Percentiles rank a stretch among this genome's conserved stretches.
phyloP scores from a whole-genome alignment of 2,888 invertebrate genomes.

The Eutolmus rufibarbis region DNA sequence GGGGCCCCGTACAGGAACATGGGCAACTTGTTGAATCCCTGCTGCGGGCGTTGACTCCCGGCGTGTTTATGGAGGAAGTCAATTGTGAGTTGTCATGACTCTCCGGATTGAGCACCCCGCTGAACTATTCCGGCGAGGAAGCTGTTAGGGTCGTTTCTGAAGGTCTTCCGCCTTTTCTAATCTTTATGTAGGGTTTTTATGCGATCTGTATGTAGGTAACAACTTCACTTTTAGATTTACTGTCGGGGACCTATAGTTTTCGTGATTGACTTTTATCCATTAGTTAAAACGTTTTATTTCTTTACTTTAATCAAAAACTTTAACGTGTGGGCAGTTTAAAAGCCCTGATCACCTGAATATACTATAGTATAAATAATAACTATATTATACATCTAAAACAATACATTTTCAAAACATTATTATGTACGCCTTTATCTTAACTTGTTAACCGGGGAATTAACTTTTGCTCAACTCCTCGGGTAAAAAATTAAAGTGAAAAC shows the following conservation, averaged over 20 bases:
- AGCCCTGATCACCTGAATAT: too few relatives aligned
- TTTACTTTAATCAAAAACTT: not conserved
- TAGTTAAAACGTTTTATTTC: not conserved
- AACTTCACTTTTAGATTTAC: not conserved
- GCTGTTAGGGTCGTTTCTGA: not conserved
- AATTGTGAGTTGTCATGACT: not conserved
- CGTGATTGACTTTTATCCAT: not conserved
- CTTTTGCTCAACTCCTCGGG: too few relatives aligned
- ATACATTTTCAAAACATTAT: too few relatives aligned
- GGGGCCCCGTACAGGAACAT: not conserved
- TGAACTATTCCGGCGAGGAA: not conserved
- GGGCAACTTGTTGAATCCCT: not conserved
- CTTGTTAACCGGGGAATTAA: too few relatives aligned
- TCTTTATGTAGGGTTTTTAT: not conserved
- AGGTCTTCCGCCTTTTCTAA: not conserved
- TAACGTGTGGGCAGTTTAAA: not conserved
- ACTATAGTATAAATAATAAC: too few relatives aligned
- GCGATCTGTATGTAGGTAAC: not conserved
- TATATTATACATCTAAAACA: too few relatives aligned
- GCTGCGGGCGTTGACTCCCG: not conserved
- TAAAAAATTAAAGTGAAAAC: too few relatives aligned
- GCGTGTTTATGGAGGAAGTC: not conserved
- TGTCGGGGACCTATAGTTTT: not conserved
- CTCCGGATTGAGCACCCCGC: not conserved
- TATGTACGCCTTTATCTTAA: too few relatives aligned